A percentile compares a stretch with the other conserved stretches of the same genome.
Conservation (phyloP, 2,797 vertebrate genomes). For the Mormyrops boulengeri region DNA sequence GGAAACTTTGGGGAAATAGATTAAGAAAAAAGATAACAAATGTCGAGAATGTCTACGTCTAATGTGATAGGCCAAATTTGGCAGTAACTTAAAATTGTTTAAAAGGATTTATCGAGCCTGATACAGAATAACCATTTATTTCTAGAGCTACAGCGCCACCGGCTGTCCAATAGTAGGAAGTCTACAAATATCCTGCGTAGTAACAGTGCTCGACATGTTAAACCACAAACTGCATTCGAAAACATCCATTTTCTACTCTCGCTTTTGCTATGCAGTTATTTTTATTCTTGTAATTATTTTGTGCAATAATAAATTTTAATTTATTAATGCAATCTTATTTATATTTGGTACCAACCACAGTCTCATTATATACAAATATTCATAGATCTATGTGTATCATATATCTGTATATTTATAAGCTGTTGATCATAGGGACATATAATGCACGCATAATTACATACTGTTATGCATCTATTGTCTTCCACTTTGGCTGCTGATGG, state of each 20-base stretch:
- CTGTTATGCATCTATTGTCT: background rate
- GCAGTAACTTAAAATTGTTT: background rate
- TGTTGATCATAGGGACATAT: background rate
- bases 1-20: background rate
- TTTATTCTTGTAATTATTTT: background rate
- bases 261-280: background rate
- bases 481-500: background rate
- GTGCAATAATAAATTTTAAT: background rate
- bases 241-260: background rate
- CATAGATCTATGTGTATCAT: background rate
- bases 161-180: background rate
- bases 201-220: background rate
- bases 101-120: background rate
- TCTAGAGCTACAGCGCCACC: background rate
- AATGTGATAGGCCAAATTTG: background rate
- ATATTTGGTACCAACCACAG: background rate
- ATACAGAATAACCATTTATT: background rate
- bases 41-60: background rate
- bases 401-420: background rate
- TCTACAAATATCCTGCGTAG: background rate
- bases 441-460: background rate
- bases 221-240: background rate
- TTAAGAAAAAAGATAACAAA: background rate
- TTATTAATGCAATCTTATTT: background rate
- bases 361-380: background rate